A percentile compares a stretch with the other conserved stretches of the same genome.
Conservation (phyloP, 2,113 vertebrate genomes). For the Pagrus major region DNA sequence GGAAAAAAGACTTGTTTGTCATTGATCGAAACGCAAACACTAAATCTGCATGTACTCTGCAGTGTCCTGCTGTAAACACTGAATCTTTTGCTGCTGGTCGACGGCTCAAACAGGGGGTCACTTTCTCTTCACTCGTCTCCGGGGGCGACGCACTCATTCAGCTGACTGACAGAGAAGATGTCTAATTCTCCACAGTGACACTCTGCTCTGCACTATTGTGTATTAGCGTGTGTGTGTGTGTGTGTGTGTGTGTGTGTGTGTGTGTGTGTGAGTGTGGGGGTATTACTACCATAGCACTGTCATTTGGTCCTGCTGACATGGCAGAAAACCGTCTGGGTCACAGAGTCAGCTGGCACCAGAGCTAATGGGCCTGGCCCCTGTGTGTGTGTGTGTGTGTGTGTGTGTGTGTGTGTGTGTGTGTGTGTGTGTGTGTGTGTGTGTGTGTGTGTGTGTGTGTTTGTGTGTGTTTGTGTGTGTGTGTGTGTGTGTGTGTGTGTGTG, state of each 20-base stretch:
- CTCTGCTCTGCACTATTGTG: constrained; percentile 26
- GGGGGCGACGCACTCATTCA: constrained; percentile 32
- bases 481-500: constrained; percentile 24
- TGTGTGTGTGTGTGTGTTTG: too few relatives aligned
- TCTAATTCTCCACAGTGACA: constrained; percentile 51
- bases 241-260: constrained; percentile 43
- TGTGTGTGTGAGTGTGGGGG: constrained; percentile 40
- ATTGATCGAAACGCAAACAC: background rate
- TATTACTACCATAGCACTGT: constrained; percentile 73
- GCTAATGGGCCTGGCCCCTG: constrained; percentile 79
- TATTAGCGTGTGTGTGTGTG: constrained; percentile 44
- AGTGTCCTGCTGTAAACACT: background rate
- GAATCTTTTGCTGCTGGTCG: background rate
- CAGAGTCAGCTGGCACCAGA: constrained; percentile 87
- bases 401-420: constrained; percentile 28
- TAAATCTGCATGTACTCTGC: background rate
- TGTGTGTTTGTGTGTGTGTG: constrained; percentile 28
- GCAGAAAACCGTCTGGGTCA: constrained; percentile 87
- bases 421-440: constrained; percentile 50
- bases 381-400: constrained; percentile 47
- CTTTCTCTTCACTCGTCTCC: constrained; percentile 42
- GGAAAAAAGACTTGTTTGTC: background rate
- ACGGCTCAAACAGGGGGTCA: constrained; percentile 25
- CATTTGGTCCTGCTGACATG: constrained; percentile 82
- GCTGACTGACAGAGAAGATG: constrained; percentile 57